These are phyloP conservation scores for Drosophila bipectinata DNA, from an alignment of 1,140 invertebrate genomes.

Conservation along the genomic window DNA sequence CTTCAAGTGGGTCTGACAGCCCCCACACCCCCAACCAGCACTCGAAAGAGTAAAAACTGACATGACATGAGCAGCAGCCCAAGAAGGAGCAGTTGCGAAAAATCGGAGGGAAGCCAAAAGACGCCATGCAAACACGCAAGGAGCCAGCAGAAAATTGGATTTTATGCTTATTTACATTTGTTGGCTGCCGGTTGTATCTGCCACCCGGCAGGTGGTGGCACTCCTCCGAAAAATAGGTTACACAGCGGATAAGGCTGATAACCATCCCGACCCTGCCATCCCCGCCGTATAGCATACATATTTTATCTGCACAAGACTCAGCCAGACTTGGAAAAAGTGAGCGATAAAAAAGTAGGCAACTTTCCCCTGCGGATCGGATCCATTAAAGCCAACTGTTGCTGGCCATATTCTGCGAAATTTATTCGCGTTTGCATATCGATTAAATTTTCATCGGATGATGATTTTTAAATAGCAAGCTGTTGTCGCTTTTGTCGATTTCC, in stretches of 20 bases:
- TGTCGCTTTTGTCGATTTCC: neutral
- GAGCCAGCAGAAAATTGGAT: slow-evolving; percentile 67
- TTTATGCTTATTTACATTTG: slow-evolving; percentile 77
- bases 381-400: slow-evolving; percentile 51
- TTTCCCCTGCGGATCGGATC: slow-evolving; percentile 30
- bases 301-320: slow-evolving; percentile 25
- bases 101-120: slow-evolving; percentile 10
- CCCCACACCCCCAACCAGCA: neutral
- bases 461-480: slow-evolving; percentile 37
- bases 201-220: slow-evolving; percentile 17
- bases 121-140: slow-evolving; percentile 38
- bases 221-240: slow-evolving; percentile 23
- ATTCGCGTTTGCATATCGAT: slow-evolving; percentile 37
- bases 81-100: slow-evolving; percentile 6
- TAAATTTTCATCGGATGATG: slow-evolving; percentile 25
- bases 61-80: slow-evolving; percentile 34
- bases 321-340: slow-evolving; percentile 4
- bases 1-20: slow-evolving; percentile 60
- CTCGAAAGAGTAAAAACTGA: slow-evolving; percentile 12
- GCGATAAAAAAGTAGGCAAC: slow-evolving; percentile 41
- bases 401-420: slow-evolving; percentile 43
- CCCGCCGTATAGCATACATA: slow-evolving; percentile 10
- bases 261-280: neutral
- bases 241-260: slow-evolving; percentile 19
- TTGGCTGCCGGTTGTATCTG: slow-evolving; percentile 2